Evolutionary conservation across 2,888 invertebrate species (phyloP).

Genomic region (Falcaria lacertinaria): DNA sequence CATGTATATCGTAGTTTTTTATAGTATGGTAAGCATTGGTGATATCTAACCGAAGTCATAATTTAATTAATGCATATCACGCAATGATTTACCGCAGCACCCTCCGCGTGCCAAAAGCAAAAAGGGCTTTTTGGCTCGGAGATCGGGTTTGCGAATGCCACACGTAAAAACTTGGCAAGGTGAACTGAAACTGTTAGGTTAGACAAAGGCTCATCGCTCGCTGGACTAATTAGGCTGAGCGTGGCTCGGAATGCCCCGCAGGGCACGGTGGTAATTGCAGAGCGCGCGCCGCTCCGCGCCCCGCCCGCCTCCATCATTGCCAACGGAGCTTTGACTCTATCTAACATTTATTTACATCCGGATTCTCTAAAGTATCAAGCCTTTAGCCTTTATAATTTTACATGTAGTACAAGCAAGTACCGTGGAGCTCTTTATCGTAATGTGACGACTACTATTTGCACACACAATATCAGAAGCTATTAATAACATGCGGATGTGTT

Average conservation of each 20-base stretch:
- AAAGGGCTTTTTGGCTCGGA: conserved; percentile 49
- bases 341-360: conserved; percentile 70
- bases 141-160: conserved; percentile 41
- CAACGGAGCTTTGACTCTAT: conserved; percentile 46
- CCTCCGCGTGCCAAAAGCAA: conserved; percentile 28
- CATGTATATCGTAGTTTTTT: no score
- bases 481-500: background rate
- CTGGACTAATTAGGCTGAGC: conserved; percentile 64
- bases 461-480: background rate
- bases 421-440: background rate
- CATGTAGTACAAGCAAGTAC: background rate
- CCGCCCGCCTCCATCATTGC: conserved; percentile 34
- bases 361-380: conserved; percentile 46
- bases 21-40: no score
- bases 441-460: background rate
- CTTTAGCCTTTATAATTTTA: conserved; percentile 18
- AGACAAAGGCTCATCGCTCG: conserved; percentile 72
- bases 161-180: conserved; percentile 63
- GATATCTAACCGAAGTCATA: background rate
- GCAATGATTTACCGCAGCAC: conserved; percentile 3
- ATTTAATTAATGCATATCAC: conserved; percentile 4
- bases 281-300: conserved; percentile 37
- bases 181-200: conserved; percentile 59
- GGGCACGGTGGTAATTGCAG: conserved; percentile 60
- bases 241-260: conserved; percentile 62